A percentile compares a stretch with the other conserved stretches of the same genome.
Evolutionary conservation across 2,797 vertebrate genomes (phyloP).

Genomic region (Clarias fuscus): DNA sequence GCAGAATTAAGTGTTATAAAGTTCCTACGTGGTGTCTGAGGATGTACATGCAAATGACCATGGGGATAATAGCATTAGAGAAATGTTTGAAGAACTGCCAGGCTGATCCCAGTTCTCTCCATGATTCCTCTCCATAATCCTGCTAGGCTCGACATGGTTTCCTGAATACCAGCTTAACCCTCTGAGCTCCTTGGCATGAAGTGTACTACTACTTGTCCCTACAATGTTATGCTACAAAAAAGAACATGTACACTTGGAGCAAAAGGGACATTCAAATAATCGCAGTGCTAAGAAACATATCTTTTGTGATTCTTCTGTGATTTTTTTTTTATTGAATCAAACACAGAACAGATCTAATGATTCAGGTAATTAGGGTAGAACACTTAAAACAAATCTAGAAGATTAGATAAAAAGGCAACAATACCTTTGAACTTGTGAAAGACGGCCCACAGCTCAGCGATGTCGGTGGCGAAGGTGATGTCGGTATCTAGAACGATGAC

Average conservation of each 20-base stretch:
- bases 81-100: conserved; percentile 44
- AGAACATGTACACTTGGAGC: neutral
- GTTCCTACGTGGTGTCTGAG: conserved; percentile 12
- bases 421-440: conserved; percentile 95
- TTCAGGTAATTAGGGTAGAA: neutral
- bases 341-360: neutral
- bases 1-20: conserved; percentile 15
- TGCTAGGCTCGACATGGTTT: conserved; percentile 28
- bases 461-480: conserved; percentile 97
- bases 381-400: neutral
- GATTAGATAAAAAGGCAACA: neutral
- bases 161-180: conserved; percentile 37
- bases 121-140: conserved; percentile 30
- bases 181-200: conserved; percentile 23
- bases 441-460: conserved; percentile 96
- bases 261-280: neutral
- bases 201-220: neutral
- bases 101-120: conserved; percentile 28
- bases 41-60: conserved; percentile 32
- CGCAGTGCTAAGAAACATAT: neutral
- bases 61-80: conserved; percentile 27
- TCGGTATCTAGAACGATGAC: conserved; percentile 98
- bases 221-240: neutral
- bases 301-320: neutral
- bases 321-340: neutral